Conservation (phyloP, 2,113 vertebrate genomes). For the Tonatia bakeri region DNA sequence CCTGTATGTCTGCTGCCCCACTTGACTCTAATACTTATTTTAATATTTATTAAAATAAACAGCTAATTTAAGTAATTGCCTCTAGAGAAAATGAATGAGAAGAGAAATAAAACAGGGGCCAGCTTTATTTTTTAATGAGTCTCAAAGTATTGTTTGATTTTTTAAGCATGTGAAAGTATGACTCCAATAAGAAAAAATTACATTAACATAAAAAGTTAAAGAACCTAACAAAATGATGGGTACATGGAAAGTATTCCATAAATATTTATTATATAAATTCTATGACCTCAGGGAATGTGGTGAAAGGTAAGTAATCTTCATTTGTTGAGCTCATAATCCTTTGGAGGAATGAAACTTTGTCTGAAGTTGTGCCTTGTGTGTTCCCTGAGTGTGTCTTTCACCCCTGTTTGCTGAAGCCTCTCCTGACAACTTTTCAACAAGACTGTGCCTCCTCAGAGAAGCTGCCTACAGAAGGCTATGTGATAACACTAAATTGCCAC, state of each 20-base stretch:
- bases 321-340: neutral
- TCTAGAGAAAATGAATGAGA: neutral
- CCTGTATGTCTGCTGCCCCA: no score
- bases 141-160: neutral
- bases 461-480: neutral
- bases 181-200: neutral
- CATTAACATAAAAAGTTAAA: slow-evolving; percentile 1
- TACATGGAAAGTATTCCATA: neutral
- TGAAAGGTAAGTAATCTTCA: neutral
- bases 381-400: neutral
- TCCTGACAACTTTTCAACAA: neutral
- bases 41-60: neutral
- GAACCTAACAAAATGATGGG: neutral
- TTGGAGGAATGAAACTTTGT: neutral
- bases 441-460: neutral
- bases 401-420: neutral
- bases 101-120: neutral
- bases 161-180: neutral
- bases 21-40: no score
- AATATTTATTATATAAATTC: neutral
- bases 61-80: neutral
- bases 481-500: neutral
- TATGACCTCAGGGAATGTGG: neutral
- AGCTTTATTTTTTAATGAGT: neutral
- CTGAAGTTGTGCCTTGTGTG: neutral